Conservation (phyloP, 2,888 invertebrate species). For the Xylota segnis region DNA sequence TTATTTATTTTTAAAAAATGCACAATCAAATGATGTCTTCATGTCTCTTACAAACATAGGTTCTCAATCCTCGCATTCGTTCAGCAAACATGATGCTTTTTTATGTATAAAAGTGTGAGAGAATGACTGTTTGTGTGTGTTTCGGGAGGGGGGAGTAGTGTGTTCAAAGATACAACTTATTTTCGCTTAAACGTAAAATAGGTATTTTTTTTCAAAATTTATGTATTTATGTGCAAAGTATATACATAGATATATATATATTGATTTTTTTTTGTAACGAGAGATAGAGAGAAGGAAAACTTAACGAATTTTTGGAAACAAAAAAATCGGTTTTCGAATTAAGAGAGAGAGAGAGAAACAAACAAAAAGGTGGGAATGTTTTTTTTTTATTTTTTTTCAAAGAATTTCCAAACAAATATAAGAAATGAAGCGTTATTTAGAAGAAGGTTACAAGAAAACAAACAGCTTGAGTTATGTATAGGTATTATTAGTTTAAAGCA, state of each 20-base stretch:
- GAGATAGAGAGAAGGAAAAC: slow-evolving; percentile 77
- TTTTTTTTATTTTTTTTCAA: not conserved
- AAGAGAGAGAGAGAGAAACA: slow-evolving; percentile 47
- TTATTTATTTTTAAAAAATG: slow-evolving; percentile 60
- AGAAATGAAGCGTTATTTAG: slow-evolving; percentile 25
- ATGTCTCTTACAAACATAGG: slow-evolving; percentile 74
- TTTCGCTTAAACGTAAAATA: slow-evolving; percentile 50
- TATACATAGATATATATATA: slow-evolving; percentile 29
- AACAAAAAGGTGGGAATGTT: slow-evolving; percentile 15
- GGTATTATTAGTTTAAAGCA: slow-evolving; percentile 34
- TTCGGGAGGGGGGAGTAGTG: slow-evolving; percentile 14
- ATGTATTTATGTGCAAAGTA: slow-evolving; percentile 60
- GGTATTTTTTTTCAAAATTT: slow-evolving; percentile 63
- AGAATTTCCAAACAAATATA: not conserved
- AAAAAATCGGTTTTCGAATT: slow-evolving; percentile 39
- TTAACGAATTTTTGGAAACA: slow-evolving; percentile 52
- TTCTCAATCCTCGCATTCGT: slow-evolving; percentile 76
- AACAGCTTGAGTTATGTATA: slow-evolving; percentile 61
- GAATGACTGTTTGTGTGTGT: slow-evolving; percentile 74
- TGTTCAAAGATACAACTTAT: slow-evolving; percentile 64
- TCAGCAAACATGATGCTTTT: slow-evolving; percentile 75
- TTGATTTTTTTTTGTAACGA: slow-evolving; percentile 66
- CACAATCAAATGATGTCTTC: slow-evolving; percentile 75
- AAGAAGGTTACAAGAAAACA: slow-evolving; percentile 47
- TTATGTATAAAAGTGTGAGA: slow-evolving; percentile 57